Conservation (phyloP, 2,113 vertebrate species). For the Limnothrissa miodon region DNA sequence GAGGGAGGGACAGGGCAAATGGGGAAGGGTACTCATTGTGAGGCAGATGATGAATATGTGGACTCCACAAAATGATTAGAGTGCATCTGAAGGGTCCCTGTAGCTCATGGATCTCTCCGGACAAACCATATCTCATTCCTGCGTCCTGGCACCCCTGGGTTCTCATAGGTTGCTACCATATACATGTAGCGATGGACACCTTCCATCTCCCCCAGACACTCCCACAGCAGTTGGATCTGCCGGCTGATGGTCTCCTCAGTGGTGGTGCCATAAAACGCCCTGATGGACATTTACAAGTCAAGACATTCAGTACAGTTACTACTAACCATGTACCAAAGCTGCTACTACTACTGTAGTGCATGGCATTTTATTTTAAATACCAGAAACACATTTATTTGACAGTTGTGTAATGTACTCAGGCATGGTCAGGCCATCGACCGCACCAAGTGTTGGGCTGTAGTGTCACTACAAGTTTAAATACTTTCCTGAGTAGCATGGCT, state of each 20-base stretch:
- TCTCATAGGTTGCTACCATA: slow-evolving; percentile 79
- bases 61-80: neutral
- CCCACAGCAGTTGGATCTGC: slow-evolving; percentile 75
- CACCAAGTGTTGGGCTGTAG: too few species aligned
- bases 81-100: neutral
- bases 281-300: slow-evolving; percentile 52
- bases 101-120: slow-evolving; percentile 47
- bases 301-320: neutral
- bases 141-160: slow-evolving; percentile 73
- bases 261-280: slow-evolving; percentile 78
- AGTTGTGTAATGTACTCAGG: too few species aligned
- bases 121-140: slow-evolving; percentile 88
- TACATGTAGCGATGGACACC: slow-evolving; percentile 60
- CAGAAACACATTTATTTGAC: too few species aligned
- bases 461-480: too few species aligned
- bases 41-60: neutral
- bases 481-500: too few species aligned
- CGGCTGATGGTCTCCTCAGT: slow-evolving; percentile 78
- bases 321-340: too few species aligned
- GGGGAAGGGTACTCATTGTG: neutral
- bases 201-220: slow-evolving; percentile 65
- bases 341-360: too few species aligned
- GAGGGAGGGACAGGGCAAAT: too few species aligned
- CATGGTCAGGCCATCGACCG: too few species aligned
- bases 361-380: too few species aligned